Conservation (phyloP, 2,888 invertebrate genomes). For the Cepaea hortensis region DNA sequence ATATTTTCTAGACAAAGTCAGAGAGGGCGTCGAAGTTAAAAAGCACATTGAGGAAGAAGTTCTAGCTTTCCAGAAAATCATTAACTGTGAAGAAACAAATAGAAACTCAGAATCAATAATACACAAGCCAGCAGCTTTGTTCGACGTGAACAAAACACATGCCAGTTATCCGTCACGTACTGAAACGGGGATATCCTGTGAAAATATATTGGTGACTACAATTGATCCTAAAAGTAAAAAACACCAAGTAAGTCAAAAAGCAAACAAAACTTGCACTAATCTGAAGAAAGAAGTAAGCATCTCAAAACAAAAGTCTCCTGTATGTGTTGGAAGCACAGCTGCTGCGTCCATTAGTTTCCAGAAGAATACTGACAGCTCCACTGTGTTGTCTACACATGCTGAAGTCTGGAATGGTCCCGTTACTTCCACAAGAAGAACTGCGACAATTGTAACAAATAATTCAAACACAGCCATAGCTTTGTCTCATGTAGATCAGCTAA, state of each 20-base stretch:
- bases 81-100: neutral
- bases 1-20: conserved; percentile 13
- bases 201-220: neutral
- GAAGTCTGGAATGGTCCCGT: neutral
- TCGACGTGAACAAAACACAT: neutral
- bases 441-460: too few relatives aligned
- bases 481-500: neutral
- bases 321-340: neutral
- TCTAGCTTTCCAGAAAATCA: neutral
- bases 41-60: conserved; percentile 15
- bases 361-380: neutral
- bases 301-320: too few relatives aligned
- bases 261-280: neutral
- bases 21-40: neutral
- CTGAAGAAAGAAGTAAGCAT: neutral
- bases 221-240: neutral
- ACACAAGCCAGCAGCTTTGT: neutral
- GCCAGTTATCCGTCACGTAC: neutral
- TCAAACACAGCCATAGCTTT: neutral
- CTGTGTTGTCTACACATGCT: too few relatives aligned
- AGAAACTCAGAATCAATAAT: neutral
- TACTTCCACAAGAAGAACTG: neutral
- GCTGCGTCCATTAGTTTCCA: neutral
- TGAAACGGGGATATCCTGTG: neutral
- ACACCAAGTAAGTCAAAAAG: neutral